Evolutionary conservation across 2,797 vertebrate species (phyloP).

Genomic region (Xenopus petersii): DNA sequence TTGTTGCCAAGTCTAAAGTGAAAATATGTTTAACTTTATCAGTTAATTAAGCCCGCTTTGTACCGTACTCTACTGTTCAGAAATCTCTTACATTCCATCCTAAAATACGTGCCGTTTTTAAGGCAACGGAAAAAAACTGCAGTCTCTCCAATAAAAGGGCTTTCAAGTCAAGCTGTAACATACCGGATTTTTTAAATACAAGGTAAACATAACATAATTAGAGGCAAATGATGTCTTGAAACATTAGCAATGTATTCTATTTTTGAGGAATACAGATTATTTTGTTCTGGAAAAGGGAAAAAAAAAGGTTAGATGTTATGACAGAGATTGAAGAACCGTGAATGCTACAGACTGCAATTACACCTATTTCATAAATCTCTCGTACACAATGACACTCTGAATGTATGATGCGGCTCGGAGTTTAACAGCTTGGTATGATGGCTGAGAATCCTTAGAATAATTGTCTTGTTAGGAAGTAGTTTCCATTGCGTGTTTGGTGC

Average conservation of each 20-base stretch:
- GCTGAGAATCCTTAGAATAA: conserved; percentile 37
- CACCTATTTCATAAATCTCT: conserved; percentile 44
- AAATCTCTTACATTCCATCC: too few species aligned
- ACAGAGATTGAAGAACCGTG: conserved; percentile 36
- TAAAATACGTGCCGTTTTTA: too few species aligned
- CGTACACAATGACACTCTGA: conserved; percentile 33
- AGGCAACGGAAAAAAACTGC: background rate
- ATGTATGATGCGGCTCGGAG: conserved; percentile 30
- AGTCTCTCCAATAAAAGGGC: too few species aligned
- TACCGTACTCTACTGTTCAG: too few species aligned
- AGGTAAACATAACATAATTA: conserved; percentile 3
- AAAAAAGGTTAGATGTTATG: conserved; percentile 22
- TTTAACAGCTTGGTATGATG: conserved; percentile 40
- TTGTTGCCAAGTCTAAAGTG: too few species aligned
- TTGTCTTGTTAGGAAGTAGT: conserved; percentile 40
- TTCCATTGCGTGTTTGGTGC: conserved; percentile 25
- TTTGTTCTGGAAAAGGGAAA: background rate
- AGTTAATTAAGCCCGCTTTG: too few species aligned
- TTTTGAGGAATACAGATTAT: conserved; percentile 1
- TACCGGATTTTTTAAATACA: background rate
- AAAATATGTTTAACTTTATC: too few species aligned
- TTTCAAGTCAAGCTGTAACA: too few species aligned
- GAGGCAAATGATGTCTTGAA: background rate
- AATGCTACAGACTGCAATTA: conserved; percentile 31
- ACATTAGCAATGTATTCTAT: background rate